A percentile compares a stretch with the other conserved stretches of the same genome.
Evolutionary conservation across 2,113 vertebrate genomes (phyloP).

Genomic region (Phrynocephalus versicolor): DNA sequence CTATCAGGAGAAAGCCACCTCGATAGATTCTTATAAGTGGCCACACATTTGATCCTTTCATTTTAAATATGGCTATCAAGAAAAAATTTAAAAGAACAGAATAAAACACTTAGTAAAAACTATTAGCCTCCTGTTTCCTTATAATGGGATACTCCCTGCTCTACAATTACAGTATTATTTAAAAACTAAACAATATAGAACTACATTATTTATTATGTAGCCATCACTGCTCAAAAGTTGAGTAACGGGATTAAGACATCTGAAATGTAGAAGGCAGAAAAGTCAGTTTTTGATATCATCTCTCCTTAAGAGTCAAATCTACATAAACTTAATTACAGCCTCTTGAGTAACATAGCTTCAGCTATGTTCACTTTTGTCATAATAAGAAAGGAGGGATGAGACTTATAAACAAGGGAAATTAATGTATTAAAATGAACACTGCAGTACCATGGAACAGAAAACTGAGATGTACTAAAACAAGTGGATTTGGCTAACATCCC

Average conservation of each 20-base stretch:
- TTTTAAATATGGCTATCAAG: conserved; percentile 82
- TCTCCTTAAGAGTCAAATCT: background rate
- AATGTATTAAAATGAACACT: background rate
- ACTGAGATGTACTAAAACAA: background rate
- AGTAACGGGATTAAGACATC: background rate
- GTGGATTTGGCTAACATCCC: too few relatives aligned
- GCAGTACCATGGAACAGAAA: background rate
- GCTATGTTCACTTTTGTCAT: background rate
- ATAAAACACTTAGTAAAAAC: background rate
- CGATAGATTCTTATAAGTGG: conserved; percentile 94
- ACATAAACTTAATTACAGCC: background rate
- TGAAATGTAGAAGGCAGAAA: background rate
- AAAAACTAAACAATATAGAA: background rate
- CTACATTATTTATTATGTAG: too few relatives aligned
- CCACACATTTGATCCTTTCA: conserved; percentile 82
- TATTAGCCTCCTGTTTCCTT: background rate
- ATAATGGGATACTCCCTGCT: too few relatives aligned
- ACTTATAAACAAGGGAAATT: background rate
- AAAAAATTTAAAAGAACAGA: background rate
- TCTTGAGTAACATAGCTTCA: background rate
- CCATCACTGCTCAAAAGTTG: background rate
- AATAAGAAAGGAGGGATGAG: background rate
- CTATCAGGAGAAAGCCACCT: conserved; percentile 95
- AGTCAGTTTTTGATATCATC: background rate
- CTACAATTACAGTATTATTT: background rate